These are phyloP conservation scores for Prinia subflava DNA, from an alignment of 2,113 vertebrate species.

Conservation along the genomic window DNA sequence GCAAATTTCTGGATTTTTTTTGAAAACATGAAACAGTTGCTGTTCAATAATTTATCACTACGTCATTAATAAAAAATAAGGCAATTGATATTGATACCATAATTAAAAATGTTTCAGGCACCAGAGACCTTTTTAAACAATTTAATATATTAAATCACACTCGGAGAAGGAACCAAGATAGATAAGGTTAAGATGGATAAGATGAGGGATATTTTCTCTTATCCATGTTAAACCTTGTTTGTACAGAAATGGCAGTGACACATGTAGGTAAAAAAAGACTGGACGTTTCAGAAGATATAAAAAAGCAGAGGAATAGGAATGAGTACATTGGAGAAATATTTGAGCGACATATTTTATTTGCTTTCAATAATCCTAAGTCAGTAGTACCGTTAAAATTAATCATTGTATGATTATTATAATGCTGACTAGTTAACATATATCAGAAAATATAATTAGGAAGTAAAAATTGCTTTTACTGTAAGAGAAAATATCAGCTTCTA, in stretches of 20 bases:
- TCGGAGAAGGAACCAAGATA: not conserved
- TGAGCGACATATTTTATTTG: not conserved
- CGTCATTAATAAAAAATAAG: not conserved
- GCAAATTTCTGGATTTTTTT: not conserved
- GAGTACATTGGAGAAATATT: not conserved
- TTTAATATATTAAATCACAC: not conserved
- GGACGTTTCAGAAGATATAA: not conserved
- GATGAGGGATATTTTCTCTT: not conserved
- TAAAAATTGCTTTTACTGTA: not conserved
- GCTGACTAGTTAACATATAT: not conserved
- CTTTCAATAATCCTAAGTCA: not conserved
- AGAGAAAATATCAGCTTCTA: not conserved
- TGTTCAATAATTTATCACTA: not conserved
- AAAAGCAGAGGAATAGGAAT: not conserved
- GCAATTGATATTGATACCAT: not conserved
- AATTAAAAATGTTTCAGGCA: not conserved
- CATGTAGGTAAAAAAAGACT: not conserved
- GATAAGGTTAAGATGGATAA: not conserved
- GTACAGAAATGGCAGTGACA: not conserved
- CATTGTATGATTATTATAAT: not conserved
- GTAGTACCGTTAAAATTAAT: not conserved
- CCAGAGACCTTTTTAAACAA: not conserved
- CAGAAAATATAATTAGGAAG: not conserved
- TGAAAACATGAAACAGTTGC: not conserved
- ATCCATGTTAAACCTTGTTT: not conserved